Conservation (phyloP, 1,140 invertebrate genomes). For the Stratiolaelaps scimitus region DNA sequence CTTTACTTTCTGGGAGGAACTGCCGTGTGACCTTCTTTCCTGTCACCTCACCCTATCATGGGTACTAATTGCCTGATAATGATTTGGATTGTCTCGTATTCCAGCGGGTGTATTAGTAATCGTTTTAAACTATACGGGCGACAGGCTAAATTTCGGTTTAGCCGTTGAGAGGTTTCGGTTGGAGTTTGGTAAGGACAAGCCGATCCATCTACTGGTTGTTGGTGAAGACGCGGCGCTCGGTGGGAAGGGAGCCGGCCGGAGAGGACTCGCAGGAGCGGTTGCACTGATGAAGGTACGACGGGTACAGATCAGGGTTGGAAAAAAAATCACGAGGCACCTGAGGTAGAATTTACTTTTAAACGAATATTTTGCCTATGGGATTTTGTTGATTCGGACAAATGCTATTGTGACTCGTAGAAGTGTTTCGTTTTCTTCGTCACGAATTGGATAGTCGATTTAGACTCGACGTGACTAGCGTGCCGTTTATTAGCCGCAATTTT, state of each 20-base stretch:
- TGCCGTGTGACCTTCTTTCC: background rate
- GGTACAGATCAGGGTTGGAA: too few relatives aligned
- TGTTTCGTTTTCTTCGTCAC: too few relatives aligned
- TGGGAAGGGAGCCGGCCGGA: slow-evolving; percentile 47
- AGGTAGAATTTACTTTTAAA: too few relatives aligned
- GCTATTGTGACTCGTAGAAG: too few relatives aligned
- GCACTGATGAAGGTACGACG: slow-evolving; percentile 54
- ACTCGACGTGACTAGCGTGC: too few relatives aligned
- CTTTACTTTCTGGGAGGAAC: too few relatives aligned
- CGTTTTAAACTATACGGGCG: slow-evolving; percentile 74
- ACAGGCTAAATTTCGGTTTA: slow-evolving; percentile 70
- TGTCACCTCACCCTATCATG: background rate
- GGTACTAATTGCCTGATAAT: background rate
- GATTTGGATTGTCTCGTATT: slow-evolving; percentile 31
- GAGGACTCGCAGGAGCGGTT: slow-evolving; percentile 60
- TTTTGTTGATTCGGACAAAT: too few relatives aligned
- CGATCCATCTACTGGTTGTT: slow-evolving; percentile 43
- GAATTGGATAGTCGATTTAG: too few relatives aligned
- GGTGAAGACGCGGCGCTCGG: slow-evolving; percentile 39
- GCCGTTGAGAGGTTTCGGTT: slow-evolving; percentile 57
- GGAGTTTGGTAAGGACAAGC: slow-evolving; percentile 58
- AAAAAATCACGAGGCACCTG: too few relatives aligned
- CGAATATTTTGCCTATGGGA: too few relatives aligned
- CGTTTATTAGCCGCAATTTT: too few relatives aligned
- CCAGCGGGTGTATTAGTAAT: slow-evolving; percentile 58